Evolutionary conservation across 1,140 invertebrate genomes (phyloP).

Genomic region (Orchestia grillus): DNA sequence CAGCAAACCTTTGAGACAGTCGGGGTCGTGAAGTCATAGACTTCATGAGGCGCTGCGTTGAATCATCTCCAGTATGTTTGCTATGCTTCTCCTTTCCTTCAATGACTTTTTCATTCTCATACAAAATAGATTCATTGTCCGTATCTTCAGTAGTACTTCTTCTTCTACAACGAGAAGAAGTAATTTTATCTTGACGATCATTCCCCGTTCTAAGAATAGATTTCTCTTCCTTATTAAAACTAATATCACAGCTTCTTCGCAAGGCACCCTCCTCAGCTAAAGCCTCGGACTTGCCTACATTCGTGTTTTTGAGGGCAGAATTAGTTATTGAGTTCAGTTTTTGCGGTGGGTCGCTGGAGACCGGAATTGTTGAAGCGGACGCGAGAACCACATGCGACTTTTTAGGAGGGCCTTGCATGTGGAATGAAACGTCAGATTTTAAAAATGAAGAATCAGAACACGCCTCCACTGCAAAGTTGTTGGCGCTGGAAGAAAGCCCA

Average conservation of each 20-base stretch:
- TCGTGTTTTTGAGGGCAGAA: not conserved
- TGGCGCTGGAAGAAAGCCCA: not conserved
- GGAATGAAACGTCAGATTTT: conserved; percentile 36
- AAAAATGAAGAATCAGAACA: conserved; percentile 32
- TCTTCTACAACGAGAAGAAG: not conserved
- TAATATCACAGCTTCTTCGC: conserved; percentile 22
- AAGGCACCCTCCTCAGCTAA: not conserved
- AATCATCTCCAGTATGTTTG: not conserved
- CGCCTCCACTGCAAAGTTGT: not conserved
- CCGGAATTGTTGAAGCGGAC: conserved; percentile 24
- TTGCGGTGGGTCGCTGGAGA: not conserved
- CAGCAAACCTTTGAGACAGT: not conserved
- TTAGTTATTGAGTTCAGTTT: conserved; percentile 8
- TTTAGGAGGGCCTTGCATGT: conserved; percentile 11
- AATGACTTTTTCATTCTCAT: not conserved
- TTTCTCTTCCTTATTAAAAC: not conserved
- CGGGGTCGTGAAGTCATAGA: not conserved
- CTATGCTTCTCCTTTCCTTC: not conserved
- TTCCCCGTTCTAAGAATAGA: not conserved
- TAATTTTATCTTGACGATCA: not conserved
- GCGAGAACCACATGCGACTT: conserved; percentile 32
- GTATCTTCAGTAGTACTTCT: not conserved
- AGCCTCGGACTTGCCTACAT: not conserved
- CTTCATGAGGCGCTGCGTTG: not conserved
- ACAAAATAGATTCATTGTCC: not conserved